These are phyloP conservation scores for Malurus elegans DNA, from an alignment of 2,113 vertebrate genomes.

Conservation along the genomic window DNA sequence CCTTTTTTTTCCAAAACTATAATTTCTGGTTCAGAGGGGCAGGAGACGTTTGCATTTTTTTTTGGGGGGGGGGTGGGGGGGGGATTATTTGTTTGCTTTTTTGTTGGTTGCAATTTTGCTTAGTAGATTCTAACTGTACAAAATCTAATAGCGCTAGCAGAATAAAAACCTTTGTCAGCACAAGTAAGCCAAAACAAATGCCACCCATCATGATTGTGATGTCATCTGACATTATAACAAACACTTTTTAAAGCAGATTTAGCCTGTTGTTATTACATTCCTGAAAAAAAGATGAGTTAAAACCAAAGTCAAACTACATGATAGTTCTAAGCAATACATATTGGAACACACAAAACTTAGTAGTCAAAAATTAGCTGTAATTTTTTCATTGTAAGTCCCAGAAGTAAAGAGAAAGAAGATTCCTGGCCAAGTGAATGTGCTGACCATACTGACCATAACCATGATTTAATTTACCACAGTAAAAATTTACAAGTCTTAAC, in stretches of 20 bases:
- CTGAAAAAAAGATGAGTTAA: neutral
- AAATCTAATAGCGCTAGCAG: neutral
- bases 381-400: neutral
- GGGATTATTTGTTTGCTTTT: accelerated
- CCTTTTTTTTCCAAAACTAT: neutral
- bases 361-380: neutral
- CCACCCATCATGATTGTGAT: neutral
- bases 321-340: neutral
- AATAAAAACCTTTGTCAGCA: neutral
- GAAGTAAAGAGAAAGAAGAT: neutral
- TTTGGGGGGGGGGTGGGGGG: accelerated
- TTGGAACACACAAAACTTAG: neutral
- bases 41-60: accelerated
- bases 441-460: neutral
- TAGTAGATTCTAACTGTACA: neutral
- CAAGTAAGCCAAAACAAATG: neutral
- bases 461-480: neutral
- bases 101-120: neutral
- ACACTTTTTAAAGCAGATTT: neutral
- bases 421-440: neutral
- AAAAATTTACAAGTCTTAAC: neutral
- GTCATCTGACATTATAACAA: neutral
- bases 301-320: neutral
- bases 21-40: neutral
- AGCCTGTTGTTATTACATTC: neutral